phyloP scores from a whole-genome alignment of 2,797 vertebrate genomes.

The Scolopax rusticola region DNA sequence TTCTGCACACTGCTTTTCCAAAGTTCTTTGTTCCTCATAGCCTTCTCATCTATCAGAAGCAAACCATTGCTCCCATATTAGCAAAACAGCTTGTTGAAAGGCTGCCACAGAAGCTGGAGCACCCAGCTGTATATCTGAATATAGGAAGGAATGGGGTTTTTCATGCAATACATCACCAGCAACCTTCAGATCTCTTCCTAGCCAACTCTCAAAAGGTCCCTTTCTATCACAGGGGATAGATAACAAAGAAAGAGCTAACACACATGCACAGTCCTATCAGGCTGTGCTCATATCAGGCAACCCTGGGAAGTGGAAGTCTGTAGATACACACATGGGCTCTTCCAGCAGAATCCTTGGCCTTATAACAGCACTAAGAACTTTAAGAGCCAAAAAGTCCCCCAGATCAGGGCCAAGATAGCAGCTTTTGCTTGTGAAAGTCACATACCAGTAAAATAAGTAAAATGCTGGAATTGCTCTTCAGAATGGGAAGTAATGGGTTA shows the following conservation, averaged over 20 bases:
- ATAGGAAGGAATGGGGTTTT: neutral
- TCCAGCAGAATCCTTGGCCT: neutral
- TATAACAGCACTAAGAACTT: neutral
- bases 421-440: neutral
- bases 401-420: neutral
- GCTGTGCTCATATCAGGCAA: neutral
- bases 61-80: neutral
- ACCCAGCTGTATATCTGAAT: neutral
- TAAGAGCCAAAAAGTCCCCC: neutral
- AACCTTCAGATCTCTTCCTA: neutral
- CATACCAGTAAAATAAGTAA: slow-evolving; percentile 89
- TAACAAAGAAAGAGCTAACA: neutral
- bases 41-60: neutral
- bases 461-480: slow-evolving; percentile 83
- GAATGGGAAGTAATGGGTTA: slow-evolving; percentile 79
- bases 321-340: neutral
- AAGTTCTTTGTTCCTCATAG: neutral
- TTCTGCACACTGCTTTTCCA: neutral
- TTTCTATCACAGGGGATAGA: neutral
- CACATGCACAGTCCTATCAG: neutral
- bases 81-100: slow-evolving; percentile 7
- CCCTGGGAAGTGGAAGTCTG: neutral
- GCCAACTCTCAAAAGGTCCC: neutral
- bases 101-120: neutral
- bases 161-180: neutral